phyloP scores from a whole-genome alignment of 2,888 invertebrate species.

The Drosophila merina region DNA sequence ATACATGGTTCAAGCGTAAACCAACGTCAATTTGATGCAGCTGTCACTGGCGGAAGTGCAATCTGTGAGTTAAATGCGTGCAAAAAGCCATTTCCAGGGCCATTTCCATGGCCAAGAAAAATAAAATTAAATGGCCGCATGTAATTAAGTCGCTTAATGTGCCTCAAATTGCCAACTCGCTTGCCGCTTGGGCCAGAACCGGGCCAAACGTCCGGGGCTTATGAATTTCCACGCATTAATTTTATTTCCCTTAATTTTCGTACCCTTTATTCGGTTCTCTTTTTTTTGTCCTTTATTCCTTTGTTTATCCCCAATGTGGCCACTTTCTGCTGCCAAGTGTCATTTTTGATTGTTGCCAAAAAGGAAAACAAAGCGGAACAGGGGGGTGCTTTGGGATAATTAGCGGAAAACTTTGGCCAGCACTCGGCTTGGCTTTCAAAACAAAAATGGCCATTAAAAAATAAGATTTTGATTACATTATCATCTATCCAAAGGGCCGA shows the following conservation, averaged over 20 bases:
- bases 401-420: conserved; percentile 34
- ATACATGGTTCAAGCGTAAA: conserved; percentile 4
- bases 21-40: conserved; percentile 74
- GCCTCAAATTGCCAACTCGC: conserved; percentile 48
- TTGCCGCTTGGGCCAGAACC: conserved; percentile 18
- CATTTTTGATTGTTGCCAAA: conserved; percentile 42
- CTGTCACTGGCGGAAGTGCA: conserved; percentile 60
- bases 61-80: conserved; percentile 45
- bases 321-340: conserved; percentile 41
- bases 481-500: background rate
- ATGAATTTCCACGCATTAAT: conserved; percentile 55
- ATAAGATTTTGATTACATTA: conserved; percentile 17
- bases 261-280: conserved; percentile 13
- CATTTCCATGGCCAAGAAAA: conserved; percentile 39
- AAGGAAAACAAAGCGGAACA: background rate
- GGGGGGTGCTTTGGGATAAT: conserved; percentile 27
- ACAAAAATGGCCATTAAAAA: conserved; percentile 21
- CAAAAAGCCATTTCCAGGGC: conserved; percentile 30
- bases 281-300: conserved; percentile 23
- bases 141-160: conserved; percentile 63
- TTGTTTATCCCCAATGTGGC: conserved; percentile 29
- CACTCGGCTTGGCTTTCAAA: conserved; percentile 21
- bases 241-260: conserved; percentile 51
- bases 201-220: conserved; percentile 42
- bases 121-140: conserved; percentile 58